These are phyloP conservation scores for Drosophila novamexicana DNA, from an alignment of 1,140 invertebrate species.

Conservation along the genomic window DNA sequence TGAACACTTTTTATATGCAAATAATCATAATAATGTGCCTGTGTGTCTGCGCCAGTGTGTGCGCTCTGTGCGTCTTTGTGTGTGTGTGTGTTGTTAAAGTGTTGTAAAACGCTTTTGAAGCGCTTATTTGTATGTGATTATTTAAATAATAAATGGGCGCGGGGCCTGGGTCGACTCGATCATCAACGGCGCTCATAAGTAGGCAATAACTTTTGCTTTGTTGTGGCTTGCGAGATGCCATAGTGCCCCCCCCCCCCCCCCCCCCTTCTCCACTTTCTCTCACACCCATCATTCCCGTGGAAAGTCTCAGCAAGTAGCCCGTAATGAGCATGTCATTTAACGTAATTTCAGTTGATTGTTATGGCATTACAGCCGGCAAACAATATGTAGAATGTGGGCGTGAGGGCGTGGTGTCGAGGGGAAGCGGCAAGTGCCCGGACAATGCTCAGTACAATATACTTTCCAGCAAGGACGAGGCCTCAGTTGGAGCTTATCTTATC, in stretches of 20 bases:
- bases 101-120: constrained; percentile 70
- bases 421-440: constrained; percentile 14
- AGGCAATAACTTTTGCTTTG: constrained; percentile 76
- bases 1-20: constrained; percentile 77
- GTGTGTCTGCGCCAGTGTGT: background rate
- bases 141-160: constrained; percentile 77
- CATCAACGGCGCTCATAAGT: constrained; percentile 67
- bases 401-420: background rate
- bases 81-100: constrained; percentile 47
- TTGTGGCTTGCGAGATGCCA: constrained; percentile 27
- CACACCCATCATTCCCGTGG: background rate
- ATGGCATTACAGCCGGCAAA: constrained; percentile 72
- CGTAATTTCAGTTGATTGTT: constrained; percentile 80
- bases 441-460: constrained; percentile 47
- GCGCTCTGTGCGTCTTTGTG: background rate
- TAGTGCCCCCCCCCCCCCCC: background rate
- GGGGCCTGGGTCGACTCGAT: constrained; percentile 28
- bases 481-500: constrained; percentile 71
- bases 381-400: constrained; percentile 6
- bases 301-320: constrained; percentile 44
- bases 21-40: constrained; percentile 56
- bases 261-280: background rate
- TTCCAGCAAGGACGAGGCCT: constrained; percentile 31
- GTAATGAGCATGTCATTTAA: constrained; percentile 82
- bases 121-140: constrained; percentile 74